phyloP scores from a whole-genome alignment of 2,113 vertebrate species.

The Campylorhamphus procurvoides region DNA sequence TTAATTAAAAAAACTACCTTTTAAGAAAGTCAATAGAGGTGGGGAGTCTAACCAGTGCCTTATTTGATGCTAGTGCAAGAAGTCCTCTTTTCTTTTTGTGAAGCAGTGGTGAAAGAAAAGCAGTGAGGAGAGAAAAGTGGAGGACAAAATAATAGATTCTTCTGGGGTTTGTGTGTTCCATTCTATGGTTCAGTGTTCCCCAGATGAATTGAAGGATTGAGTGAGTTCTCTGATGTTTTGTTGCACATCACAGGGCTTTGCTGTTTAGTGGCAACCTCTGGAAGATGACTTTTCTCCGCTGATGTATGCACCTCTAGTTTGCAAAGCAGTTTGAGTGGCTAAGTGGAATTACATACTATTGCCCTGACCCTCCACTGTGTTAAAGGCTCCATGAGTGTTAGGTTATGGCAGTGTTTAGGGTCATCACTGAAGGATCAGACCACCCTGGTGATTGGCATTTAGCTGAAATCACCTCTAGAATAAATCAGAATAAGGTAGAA shows the following conservation, averaged over 20 bases:
- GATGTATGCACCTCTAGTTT: neutral
- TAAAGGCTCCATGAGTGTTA: neutral
- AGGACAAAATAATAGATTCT: neutral
- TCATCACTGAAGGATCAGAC: neutral
- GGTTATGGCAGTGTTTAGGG: neutral
- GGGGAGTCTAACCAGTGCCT: neutral
- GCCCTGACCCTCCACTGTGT: neutral
- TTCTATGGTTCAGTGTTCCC: neutral
- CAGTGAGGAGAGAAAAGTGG: neutral
- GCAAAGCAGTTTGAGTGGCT: neutral
- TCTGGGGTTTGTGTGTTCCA: neutral
- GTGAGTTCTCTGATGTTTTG: neutral
- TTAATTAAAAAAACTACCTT: neutral
- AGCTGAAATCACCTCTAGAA: neutral
- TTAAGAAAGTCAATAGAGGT: neutral
- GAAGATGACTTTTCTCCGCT: neutral
- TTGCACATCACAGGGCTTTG: neutral
- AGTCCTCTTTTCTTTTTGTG: neutral
- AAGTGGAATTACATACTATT: neutral
- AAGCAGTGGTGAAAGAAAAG: neutral
- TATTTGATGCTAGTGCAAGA: neutral
- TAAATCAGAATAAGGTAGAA: neutral
- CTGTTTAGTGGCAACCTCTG: neutral
- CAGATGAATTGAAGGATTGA: neutral
- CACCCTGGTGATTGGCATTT: neutral